These are phyloP conservation scores for Oligia fasciuncula DNA, from an alignment of 2,888 invertebrate species.

Conservation along the genomic window DNA sequence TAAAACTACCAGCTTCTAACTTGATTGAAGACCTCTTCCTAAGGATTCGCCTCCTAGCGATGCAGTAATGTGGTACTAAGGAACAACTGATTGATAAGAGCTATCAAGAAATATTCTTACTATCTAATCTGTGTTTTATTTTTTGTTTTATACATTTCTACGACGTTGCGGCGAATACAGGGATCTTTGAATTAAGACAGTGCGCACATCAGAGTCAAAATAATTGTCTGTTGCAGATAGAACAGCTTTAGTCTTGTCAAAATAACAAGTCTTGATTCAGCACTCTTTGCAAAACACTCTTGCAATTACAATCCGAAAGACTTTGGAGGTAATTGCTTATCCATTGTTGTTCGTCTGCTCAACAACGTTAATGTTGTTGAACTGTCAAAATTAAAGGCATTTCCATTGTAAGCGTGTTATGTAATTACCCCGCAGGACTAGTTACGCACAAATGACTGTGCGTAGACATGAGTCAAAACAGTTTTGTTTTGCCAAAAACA, in stretches of 20 bases:
- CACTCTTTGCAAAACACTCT: not conserved
- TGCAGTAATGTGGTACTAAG: slow-evolving; percentile 43
- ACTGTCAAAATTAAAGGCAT: not conserved
- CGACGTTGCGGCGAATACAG: not conserved
- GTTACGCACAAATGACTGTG: not conserved
- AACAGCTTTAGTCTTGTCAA: not conserved
- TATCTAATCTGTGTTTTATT: slow-evolving; percentile 47
- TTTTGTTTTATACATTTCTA: slow-evolving; percentile 37
- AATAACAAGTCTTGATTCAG: not conserved
- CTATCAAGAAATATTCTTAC: slow-evolving; percentile 54
- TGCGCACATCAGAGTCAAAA: slow-evolving; percentile 1
- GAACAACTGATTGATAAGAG: slow-evolving; percentile 68
- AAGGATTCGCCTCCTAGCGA: slow-evolving; percentile 58
- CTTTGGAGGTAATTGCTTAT: not conserved
- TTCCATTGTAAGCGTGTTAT: not conserved
- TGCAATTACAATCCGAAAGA: too few species aligned
- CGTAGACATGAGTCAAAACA: not conserved
- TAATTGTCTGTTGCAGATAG: not conserved
- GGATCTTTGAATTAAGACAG: slow-evolving; percentile 12
- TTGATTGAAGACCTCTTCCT: slow-evolving; percentile 63
- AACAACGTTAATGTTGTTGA: not conserved
- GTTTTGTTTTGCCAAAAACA: not conserved
- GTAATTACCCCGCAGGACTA: not conserved
- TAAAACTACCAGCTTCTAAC: slow-evolving; percentile 67
- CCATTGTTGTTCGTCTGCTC: not conserved